Conservation (phyloP, 1,140 invertebrate genomes). For the Microplitis demolitor region DNA sequence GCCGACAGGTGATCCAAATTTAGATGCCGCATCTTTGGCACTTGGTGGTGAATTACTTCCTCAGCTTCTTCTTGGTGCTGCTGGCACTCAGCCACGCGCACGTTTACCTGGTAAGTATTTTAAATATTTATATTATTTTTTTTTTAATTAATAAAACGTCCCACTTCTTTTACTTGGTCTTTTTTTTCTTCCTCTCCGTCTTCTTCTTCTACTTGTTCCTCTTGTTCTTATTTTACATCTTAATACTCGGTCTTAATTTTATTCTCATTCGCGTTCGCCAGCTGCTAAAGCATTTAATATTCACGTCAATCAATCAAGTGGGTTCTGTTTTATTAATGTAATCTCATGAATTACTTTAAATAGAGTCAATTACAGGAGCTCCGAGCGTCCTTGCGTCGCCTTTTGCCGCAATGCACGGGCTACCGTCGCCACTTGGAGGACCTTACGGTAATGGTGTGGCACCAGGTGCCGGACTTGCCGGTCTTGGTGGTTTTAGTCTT, state of each 20-base stretch:
- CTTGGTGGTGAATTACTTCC: constrained; percentile 68
- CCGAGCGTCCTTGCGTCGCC: constrained; percentile 83
- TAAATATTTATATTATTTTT: constrained; percentile 3
- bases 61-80: constrained; percentile 71
- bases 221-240: background rate
- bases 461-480: constrained; percentile 73
- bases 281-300: constrained; percentile 9
- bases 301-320: constrained; percentile 21
- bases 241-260: background rate
- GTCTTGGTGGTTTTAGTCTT: constrained; percentile 74
- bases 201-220: background rate
- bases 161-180: background rate
- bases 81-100: constrained; percentile 66
- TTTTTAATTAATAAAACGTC: constrained; percentile 1
- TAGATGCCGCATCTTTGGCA: constrained; percentile 69
- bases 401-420: constrained; percentile 75
- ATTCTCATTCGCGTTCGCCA: background rate
- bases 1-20: constrained; percentile 85
- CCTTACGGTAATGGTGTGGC: constrained; percentile 69
- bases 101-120: constrained; percentile 58
- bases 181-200: background rate
- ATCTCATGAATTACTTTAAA: constrained; percentile 52
- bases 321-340: constrained; percentile 34
- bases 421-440: constrained; percentile 72
- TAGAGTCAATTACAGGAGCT: constrained; percentile 67